A percentile compares a stretch with the other conserved stretches of the same genome.
phyloP scores from a whole-genome alignment of 2,797 vertebrate genomes.

The Serranus cabrilla region DNA sequence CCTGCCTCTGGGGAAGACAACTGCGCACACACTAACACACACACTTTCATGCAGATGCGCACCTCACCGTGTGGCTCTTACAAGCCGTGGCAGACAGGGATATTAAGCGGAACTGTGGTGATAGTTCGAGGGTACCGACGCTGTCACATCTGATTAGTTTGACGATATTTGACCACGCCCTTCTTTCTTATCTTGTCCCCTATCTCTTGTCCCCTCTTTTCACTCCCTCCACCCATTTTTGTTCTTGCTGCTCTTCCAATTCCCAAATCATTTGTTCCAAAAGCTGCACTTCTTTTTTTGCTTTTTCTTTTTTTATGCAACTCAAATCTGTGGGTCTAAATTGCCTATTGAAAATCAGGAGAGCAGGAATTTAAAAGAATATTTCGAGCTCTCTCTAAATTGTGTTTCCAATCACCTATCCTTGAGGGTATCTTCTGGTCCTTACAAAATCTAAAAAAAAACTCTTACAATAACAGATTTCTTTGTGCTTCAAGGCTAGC shows the following conservation, averaged over 20 bases:
- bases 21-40: constrained; percentile 19
- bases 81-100: constrained; percentile 65
- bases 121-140: constrained; percentile 62
- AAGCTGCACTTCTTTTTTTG: neutral
- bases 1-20: constrained; percentile 63
- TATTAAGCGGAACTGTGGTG: constrained; percentile 68
- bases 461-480: constrained; percentile 38
- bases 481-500: constrained; percentile 39
- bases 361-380: constrained; percentile 29
- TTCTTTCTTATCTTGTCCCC: constrained; percentile 29
- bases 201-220: constrained; percentile 8
- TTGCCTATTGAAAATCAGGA: constrained; percentile 51
- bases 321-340: constrained; percentile 26
- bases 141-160: constrained; percentile 81
- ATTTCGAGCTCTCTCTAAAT: constrained; percentile 24
- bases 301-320: constrained; percentile 26
- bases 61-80: constrained; percentile 51
- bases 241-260: constrained; percentile 5
- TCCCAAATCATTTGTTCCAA: constrained; percentile 9
- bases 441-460: constrained; percentile 30
- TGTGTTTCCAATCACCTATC: constrained; percentile 36
- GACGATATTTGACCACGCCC: constrained; percentile 56
- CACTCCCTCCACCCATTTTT: constrained; percentile 1
- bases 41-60: constrained; percentile 42
- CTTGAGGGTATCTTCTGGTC: constrained; percentile 7